Percentiles rank a stretch among this genome's conserved stretches.
Conservation (phyloP, 2,888 invertebrate genomes). For the Apamea crenata region DNA sequence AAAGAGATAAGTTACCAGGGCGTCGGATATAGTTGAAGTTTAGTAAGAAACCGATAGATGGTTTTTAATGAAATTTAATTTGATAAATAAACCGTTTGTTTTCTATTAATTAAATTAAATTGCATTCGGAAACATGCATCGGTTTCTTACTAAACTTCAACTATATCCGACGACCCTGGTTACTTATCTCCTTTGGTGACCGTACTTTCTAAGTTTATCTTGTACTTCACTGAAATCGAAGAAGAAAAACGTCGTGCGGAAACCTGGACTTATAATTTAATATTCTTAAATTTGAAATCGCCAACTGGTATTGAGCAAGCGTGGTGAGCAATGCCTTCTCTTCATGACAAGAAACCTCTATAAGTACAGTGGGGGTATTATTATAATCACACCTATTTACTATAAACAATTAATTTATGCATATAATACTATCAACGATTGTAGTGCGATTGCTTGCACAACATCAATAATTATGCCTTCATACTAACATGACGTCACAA, state of each 20-base stretch:
- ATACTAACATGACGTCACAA: slow-evolving; percentile 25
- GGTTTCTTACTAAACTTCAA: no score
- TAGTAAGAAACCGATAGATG: no score
- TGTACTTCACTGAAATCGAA: neutral
- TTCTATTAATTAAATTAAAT: no score
- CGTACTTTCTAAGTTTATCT: neutral
- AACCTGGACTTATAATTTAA: neutral
- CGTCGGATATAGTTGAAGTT: no score
- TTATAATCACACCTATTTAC: neutral
- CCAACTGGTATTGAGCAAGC: neutral
- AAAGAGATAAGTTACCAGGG: no score
- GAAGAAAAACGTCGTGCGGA: neutral
- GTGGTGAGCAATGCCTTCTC: neutral
- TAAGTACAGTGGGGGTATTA: neutral
- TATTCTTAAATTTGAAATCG: neutral
- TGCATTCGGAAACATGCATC: no score
- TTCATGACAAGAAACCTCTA: neutral
- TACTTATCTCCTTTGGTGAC: no score
- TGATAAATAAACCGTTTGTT: no score
- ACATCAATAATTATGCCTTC: slow-evolving; percentile 37
- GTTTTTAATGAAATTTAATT: no score
- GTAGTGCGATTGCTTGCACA: slow-evolving; percentile 17
- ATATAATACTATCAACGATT: slow-evolving; percentile 27
- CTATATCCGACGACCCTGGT: no score
- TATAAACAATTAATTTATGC: slow-evolving; percentile 3